Percentiles rank a stretch among this genome's conserved stretches.
Evolutionary conservation across 2,113 vertebrate genomes (phyloP).

Genomic region (Ctenodactylus gundi): DNA sequence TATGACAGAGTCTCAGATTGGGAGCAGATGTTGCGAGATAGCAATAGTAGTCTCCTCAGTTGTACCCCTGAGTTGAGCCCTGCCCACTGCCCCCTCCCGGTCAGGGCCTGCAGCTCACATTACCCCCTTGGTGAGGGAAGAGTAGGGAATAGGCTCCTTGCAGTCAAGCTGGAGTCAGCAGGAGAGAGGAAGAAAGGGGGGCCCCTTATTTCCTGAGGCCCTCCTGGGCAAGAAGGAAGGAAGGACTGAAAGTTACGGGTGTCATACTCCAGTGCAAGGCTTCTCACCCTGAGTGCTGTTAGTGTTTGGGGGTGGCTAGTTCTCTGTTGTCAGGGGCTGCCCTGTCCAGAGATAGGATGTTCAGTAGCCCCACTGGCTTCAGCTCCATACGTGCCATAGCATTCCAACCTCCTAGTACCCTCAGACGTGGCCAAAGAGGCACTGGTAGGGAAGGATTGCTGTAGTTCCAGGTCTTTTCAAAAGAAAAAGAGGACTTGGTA

Average conservation of each 20-base stretch:
- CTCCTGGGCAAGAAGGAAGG: no score
- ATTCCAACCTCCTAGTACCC: fast-evolving
- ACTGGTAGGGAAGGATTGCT: not conserved
- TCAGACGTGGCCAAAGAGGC: not conserved
- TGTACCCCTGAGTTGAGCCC: not conserved
- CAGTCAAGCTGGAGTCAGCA: no score
- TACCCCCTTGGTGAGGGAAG: fast-evolving
- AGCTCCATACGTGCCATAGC: not conserved
- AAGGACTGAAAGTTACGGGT: fast-evolving
- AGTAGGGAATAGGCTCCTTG: fast-evolving
- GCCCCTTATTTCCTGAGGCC: fast-evolving
- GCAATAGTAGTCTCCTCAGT: not conserved
- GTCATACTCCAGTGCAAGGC: fast-evolving
- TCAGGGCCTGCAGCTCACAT: fast-evolving
- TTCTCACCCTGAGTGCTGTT: fast-evolving
- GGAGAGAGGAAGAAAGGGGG: not conserved
- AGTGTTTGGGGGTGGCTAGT: fast-evolving
- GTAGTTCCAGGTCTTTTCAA: no score
- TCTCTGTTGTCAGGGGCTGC: not conserved
- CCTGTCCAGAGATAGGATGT: no score
- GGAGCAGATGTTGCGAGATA: not conserved
- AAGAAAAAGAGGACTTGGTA: not conserved
- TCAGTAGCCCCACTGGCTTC: not conserved
- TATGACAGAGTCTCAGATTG: not conserved
- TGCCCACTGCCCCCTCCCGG: fast-evolving